phyloP scores from a whole-genome alignment of 1,140 invertebrate genomes.

The Pachypsylla venusta region DNA sequence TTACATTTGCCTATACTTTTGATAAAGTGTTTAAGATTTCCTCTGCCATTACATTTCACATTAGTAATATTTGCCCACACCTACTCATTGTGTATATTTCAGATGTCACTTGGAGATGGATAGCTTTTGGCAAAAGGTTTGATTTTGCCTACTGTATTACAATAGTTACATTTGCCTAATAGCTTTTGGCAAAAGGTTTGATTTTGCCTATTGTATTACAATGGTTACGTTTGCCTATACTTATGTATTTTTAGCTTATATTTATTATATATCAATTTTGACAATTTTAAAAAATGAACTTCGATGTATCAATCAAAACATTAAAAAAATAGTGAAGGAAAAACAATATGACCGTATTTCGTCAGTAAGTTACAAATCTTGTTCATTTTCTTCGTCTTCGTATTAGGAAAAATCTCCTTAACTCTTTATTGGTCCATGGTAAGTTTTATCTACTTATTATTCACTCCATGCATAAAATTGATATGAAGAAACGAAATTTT shows the following conservation, averaged over 20 bases:
- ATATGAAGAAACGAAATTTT: background rate
- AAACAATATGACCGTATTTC: background rate
- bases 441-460: too few relatives aligned
- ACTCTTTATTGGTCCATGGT: too few relatives aligned
- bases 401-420: background rate
- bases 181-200: background rate
- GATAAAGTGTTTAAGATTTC: background rate
- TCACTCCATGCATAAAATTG: background rate
- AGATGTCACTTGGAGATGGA: too few relatives aligned
- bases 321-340: background rate
- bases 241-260: background rate
- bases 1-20: too few relatives aligned
- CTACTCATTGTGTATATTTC: too few relatives aligned
- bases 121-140: too few relatives aligned
- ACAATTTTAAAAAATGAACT: background rate
- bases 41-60: background rate
- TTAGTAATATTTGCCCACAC: too few relatives aligned
- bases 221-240: background rate
- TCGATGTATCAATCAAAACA: background rate
- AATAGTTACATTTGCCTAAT: background rate
- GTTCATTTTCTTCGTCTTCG: background rate
- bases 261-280: background rate
- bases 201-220: background rate
- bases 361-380: background rate
- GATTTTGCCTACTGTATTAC: background rate